Evolutionary conservation across 2,113 vertebrate species (phyloP).

Genomic region (Zapus hudsonius): DNA sequence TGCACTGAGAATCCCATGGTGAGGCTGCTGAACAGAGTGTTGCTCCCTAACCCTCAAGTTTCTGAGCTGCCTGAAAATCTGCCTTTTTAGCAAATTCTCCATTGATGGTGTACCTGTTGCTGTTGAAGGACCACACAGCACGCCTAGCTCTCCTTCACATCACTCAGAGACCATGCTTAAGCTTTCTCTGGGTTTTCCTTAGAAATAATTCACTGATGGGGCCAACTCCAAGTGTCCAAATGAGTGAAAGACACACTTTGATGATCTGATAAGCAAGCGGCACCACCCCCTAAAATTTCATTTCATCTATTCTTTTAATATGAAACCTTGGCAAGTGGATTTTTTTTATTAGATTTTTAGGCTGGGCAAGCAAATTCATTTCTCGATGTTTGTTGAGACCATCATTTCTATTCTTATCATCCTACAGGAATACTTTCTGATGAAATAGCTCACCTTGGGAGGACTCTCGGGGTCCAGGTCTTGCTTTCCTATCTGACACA

Average conservation of each 20-base stretch:
- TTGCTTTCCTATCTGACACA: neutral
- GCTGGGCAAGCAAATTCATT: neutral
- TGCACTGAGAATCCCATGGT: no score
- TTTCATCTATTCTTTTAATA: neutral
- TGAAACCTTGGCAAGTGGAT: neutral
- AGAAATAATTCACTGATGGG: neutral
- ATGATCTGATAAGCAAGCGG: neutral
- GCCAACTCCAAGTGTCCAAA: neutral
- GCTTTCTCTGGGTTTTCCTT: neutral
- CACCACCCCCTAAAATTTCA: neutral
- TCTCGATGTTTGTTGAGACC: neutral
- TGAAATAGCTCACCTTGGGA: neutral
- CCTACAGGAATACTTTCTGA: neutral
- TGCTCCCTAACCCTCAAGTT: neutral
- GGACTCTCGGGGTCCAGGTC: neutral
- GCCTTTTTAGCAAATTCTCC: neutral
- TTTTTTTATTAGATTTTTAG: slow-evolving; percentile 32
- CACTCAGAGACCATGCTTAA: neutral
- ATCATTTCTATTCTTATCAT: neutral
- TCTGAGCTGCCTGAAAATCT: neutral
- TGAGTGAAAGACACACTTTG: neutral
- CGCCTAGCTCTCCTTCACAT: neutral
- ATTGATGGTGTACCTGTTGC: neutral
- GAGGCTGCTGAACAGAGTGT: neutral
- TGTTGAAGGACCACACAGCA: rapidly evolving